A percentile compares a stretch with the other conserved stretches of the same genome.
Evolutionary conservation across 2,888 invertebrate genomes (phyloP).

Genomic region (Stictocephala bisonia): DNA sequence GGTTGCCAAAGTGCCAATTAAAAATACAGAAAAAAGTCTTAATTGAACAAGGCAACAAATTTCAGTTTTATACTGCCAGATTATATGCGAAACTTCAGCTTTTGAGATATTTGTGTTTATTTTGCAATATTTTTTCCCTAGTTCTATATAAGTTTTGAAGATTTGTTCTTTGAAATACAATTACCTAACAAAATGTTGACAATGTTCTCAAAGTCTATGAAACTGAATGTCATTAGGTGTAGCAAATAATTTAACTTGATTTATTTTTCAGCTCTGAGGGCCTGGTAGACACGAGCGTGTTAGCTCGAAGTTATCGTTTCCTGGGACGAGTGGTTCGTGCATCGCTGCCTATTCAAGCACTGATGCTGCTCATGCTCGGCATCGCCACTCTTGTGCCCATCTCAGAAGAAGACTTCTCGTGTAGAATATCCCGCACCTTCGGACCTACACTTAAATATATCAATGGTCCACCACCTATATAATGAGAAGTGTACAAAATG

Average conservation of each 20-base stretch:
- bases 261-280: constrained; percentile 32
- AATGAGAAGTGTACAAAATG: constrained; percentile 61
- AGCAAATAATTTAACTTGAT: background rate
- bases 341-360: constrained; percentile 93
- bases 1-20: no score
- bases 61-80: no score
- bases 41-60: no score
- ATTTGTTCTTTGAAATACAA: no score
- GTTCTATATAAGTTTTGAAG: no score
- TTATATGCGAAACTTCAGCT: no score
- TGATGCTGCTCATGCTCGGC: constrained; percentile 92
- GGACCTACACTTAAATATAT: constrained; percentile 91
- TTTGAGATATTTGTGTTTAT: no score
- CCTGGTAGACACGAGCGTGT: constrained; percentile 71
- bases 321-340: constrained; percentile 90
- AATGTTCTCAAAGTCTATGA: background rate
- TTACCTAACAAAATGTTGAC: background rate
- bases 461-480: constrained; percentile 94
- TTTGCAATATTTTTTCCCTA: no score
- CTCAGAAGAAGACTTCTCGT: constrained; percentile 85
- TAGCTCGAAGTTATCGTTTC: constrained; percentile 83
- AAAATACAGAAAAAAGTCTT: no score
- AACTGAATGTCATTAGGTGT: no score
- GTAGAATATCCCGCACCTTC: constrained; percentile 86
- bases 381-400: constrained; percentile 93